These are phyloP conservation scores for Andinoacara biseriatus DNA, from an alignment of 2,113 vertebrate genomes.

Conservation along the genomic window DNA sequence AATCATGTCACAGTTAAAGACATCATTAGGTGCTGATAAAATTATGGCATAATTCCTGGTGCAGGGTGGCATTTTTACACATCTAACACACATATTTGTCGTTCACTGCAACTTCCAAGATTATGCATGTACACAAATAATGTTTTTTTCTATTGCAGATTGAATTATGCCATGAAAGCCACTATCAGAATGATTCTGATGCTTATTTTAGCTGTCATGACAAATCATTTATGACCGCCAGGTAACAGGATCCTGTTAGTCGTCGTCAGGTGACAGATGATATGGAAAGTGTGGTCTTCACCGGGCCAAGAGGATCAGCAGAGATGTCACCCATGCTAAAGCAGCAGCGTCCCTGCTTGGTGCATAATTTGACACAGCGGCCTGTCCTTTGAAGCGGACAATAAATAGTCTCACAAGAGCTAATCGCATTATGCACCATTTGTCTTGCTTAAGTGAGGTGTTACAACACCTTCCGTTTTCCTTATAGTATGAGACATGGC, in stretches of 20 bases:
- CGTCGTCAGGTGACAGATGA: neutral
- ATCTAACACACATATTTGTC: no score
- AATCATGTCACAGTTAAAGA: no score
- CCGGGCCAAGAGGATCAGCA: neutral
- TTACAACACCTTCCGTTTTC: constrained; percentile 53
- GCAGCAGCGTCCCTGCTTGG: constrained; percentile 28
- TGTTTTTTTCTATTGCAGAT: neutral
- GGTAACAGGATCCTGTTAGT: neutral
- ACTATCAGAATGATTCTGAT: neutral
- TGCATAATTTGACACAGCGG: constrained; percentile 65
- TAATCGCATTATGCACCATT: constrained; percentile 77
- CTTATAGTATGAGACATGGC: constrained; percentile 2
- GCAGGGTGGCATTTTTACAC: no score
- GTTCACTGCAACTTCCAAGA: neutral
- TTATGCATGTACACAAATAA: neutral
- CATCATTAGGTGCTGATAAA: no score
- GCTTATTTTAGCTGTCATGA: neutral
- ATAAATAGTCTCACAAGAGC: constrained; percentile 72
- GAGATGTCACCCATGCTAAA: constrained; percentile 15
- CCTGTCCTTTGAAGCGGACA: constrained; percentile 69
- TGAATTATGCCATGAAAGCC: neutral
- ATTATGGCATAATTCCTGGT: no score
- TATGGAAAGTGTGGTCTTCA: neutral
- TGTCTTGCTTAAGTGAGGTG: constrained; percentile 78
- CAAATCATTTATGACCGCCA: neutral